phyloP scores from a whole-genome alignment of 2,797 vertebrate genomes.

The Epinephelus malabaricus region DNA sequence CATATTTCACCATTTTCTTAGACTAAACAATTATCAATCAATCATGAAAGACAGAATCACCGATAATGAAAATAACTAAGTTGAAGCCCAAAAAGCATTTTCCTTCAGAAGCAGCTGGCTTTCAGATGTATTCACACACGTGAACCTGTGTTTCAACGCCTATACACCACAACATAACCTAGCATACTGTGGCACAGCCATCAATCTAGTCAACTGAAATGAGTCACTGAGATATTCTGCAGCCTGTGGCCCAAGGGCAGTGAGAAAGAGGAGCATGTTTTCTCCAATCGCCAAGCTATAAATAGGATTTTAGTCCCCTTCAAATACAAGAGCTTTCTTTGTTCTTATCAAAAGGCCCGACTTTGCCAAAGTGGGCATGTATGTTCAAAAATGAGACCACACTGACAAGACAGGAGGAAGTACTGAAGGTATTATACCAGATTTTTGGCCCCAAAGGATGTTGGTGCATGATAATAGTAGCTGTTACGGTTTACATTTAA shows the following conservation, averaged over 20 bases:
- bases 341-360: not conserved
- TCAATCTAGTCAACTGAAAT: slow-evolving; percentile 9
- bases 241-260: slow-evolving; percentile 3
- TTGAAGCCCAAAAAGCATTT: not conserved
- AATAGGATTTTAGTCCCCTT: slow-evolving; percentile 19
- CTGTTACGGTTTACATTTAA: not conserved
- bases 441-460: not conserved
- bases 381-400: not conserved
- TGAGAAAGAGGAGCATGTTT: slow-evolving; percentile 6
- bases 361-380: not conserved
- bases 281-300: slow-evolving; percentile 9
- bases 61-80: not conserved
- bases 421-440: not conserved
- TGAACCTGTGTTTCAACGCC: not conserved
- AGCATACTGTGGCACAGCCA: slow-evolving; percentile 1
- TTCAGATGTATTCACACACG: not conserved
- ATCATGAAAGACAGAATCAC: not conserved
- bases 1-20: not conserved
- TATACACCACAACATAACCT: not conserved
- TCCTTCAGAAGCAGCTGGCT: not conserved
- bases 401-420: not conserved
- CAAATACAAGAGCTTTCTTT: slow-evolving; percentile 16
- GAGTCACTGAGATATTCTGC: slow-evolving; percentile 1
- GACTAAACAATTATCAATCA: not conserved
- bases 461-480: not conserved